Percentiles rank a stretch among this genome's conserved stretches.
These are phyloP conservation scores for Hylomyscus alleni DNA, from an alignment of 2,797 vertebrate species.

Conservation along the genomic window DNA sequence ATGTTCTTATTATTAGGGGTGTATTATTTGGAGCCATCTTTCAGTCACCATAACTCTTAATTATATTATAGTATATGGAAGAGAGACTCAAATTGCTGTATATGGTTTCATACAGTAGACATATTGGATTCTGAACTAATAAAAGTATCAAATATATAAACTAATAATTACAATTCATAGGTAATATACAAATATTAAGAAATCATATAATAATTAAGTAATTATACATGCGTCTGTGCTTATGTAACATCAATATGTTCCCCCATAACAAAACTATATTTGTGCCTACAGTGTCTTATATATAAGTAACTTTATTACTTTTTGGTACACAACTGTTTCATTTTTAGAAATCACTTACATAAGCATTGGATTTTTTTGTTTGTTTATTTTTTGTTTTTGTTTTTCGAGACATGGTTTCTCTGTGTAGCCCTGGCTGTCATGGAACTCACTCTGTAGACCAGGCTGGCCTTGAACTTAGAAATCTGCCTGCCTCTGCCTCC, in stretches of 20 bases:
- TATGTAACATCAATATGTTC: neutral
- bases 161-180: neutral
- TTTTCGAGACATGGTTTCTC: too few relatives aligned
- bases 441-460: too few relatives aligned
- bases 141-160: neutral
- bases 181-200: neutral
- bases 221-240: neutral
- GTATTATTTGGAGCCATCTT: neutral
- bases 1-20: neutral
- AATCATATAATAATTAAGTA: neutral
- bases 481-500: too few relatives aligned
- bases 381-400: too few relatives aligned
- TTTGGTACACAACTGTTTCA: neutral
- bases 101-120: neutral
- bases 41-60: neutral
- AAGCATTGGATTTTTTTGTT: neutral
- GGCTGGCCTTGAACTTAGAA: too few relatives aligned
- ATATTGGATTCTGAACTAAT: neutral
- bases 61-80: neutral
- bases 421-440: too few relatives aligned
- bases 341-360: neutral
- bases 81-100: neutral
- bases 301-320: neutral
- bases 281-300: neutral
- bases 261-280: neutral